Conservation (phyloP, 2,797 vertebrate genomes). For the Etheostoma nigrum region DNA sequence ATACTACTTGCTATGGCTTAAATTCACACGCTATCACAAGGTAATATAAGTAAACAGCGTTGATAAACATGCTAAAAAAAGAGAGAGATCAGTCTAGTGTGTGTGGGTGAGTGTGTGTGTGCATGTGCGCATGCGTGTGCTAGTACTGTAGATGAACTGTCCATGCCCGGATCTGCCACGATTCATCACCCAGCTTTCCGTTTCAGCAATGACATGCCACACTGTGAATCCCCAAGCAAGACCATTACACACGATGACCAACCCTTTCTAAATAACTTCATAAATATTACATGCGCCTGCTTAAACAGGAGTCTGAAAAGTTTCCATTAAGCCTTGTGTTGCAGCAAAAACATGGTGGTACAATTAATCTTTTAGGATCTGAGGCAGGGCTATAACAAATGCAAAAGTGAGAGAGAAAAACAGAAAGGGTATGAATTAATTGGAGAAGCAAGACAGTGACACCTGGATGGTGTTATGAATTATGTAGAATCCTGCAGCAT, state of each 20-base stretch:
- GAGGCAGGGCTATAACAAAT: constrained; percentile 40
- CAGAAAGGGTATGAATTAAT: constrained; percentile 48
- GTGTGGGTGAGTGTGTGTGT: not conserved
- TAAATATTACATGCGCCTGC: constrained; percentile 80
- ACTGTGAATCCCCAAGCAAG: constrained; percentile 75
- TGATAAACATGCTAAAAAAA: too few species aligned
- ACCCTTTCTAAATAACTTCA: constrained; percentile 78
- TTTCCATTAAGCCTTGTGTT: constrained; percentile 77
- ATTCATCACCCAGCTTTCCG: constrained; percentile 50
- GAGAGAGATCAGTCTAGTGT: too few species aligned
- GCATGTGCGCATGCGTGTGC: not conserved
- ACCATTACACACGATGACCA: constrained; percentile 68
- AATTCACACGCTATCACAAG: too few species aligned
- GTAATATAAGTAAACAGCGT: too few species aligned
- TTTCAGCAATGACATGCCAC: constrained; percentile 55
- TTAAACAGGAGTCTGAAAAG: constrained; percentile 66
- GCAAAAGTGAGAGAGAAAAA: constrained; percentile 19
- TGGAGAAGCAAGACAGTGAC: constrained; percentile 47
- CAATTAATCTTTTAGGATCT: constrained; percentile 83
- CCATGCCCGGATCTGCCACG: constrained; percentile 27
- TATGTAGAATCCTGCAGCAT: constrained; percentile 50
- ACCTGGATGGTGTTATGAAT: constrained; percentile 68
- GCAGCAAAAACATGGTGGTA: constrained; percentile 66
- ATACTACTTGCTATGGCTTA: too few species aligned
- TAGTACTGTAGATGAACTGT: not conserved